Conservation (phyloP, 2,113 vertebrate genomes). For the Pelecanus crispus region DNA sequence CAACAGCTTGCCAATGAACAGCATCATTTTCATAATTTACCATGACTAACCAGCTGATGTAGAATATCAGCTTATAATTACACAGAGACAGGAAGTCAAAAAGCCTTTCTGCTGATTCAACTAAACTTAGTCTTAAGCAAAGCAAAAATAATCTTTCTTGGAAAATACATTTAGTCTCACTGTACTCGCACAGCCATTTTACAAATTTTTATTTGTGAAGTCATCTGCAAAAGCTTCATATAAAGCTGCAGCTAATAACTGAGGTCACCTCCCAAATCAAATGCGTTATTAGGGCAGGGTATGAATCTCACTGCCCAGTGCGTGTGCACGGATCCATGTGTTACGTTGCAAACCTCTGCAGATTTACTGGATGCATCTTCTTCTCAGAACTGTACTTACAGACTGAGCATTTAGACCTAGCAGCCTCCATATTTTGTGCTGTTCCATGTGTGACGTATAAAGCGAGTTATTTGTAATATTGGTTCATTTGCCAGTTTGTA, state of each 20-base stretch:
- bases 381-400: not conserved
- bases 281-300: not conserved
- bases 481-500: not conserved
- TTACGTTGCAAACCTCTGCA: not conserved
- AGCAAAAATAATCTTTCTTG: not conserved
- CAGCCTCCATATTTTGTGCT: not conserved
- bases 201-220: not conserved
- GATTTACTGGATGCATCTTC: not conserved
- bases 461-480: not conserved
- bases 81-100: conserved; percentile 1
- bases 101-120: conserved; percentile 3
- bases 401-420: not conserved
- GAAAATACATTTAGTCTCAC: not conserved
- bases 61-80: not conserved
- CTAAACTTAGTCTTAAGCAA: not conserved
- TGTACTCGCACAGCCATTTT: not conserved
- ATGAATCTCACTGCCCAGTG: not conserved
- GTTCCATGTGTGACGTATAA: rapidly evolving
- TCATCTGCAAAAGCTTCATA: not conserved
- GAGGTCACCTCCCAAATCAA: not conserved
- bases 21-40: not conserved
- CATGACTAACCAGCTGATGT: not conserved
- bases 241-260: not conserved
- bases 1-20: not conserved
- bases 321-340: rapidly evolving